phyloP scores from a whole-genome alignment of 2,888 invertebrate species.

The Muschampia plurimacula region DNA sequence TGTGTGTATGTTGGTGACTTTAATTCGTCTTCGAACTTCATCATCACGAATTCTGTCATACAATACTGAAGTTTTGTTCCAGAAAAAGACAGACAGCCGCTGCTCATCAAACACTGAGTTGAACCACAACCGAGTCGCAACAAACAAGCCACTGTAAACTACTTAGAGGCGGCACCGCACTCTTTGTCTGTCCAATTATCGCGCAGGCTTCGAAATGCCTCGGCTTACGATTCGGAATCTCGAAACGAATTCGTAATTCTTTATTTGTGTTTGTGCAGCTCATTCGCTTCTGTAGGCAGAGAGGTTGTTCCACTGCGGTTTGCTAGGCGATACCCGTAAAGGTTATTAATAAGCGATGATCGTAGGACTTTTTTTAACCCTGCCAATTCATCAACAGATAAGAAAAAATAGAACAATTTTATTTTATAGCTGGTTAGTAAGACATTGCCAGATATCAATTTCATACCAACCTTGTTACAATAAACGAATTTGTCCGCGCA shows the following conservation, averaged over 20 bases:
- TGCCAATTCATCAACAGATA: too few species aligned
- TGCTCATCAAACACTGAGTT: slow-evolving; percentile 1
- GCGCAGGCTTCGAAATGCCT: slow-evolving; percentile 52
- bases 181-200: slow-evolving; percentile 69
- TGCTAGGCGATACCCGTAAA: background rate
- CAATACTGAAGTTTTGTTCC: background rate
- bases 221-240: slow-evolving; percentile 55
- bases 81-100: background rate
- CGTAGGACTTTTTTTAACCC: too few species aligned
- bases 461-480: too few species aligned
- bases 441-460: too few species aligned
- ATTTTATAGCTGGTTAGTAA: too few species aligned
- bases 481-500: too few species aligned
- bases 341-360: background rate
- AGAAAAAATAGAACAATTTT: too few species aligned
- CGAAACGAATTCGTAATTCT: slow-evolving; percentile 51
- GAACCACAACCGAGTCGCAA: slow-evolving; percentile 16
- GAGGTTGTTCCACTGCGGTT: background rate
- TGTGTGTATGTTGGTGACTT: too few species aligned
- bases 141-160: slow-evolving; percentile 66
- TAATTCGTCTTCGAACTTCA: too few species aligned
- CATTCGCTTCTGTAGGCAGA: slow-evolving; percentile 43
- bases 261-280: slow-evolving; percentile 45
- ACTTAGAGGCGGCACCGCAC: slow-evolving; percentile 59
- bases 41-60: background rate